A percentile compares a stretch with the other conserved stretches of the same genome.
These are phyloP conservation scores for Zygothrica quintamaculata DNA, from an alignment of 2,888 invertebrate genomes.

Conservation along the genomic window DNA sequence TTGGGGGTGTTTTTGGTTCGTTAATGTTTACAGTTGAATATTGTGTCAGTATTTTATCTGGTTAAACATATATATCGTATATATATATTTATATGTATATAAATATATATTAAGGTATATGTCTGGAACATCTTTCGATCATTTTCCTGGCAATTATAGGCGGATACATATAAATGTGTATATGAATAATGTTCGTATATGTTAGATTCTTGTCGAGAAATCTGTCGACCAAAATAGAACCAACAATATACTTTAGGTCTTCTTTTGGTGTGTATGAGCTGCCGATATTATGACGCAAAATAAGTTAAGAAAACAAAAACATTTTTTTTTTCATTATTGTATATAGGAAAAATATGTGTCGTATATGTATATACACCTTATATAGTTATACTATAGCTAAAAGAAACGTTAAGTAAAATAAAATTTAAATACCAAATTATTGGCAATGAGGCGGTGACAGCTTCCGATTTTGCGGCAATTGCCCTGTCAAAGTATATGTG, in stretches of 20 bases:
- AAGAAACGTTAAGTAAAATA: constrained; percentile 7
- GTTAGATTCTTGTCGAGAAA: constrained; percentile 39
- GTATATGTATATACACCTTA: too few relatives aligned
- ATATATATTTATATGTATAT: constrained; percentile 9
- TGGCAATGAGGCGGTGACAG: constrained; percentile 44
- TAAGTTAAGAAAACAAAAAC: constrained; percentile 9
- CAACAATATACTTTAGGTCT: constrained; percentile 24
- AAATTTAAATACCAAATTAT: constrained; percentile 44
- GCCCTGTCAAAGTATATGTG: constrained; percentile 36
- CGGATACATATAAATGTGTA: too few relatives aligned
- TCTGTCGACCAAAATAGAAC: constrained; percentile 61
- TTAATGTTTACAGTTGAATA: constrained; percentile 56
- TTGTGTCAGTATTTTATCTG: constrained; percentile 23
- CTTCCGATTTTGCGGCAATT: constrained; percentile 43
- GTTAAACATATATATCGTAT: too few relatives aligned
- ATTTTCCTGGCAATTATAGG: constrained; percentile 23
- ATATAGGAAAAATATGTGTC: neutral
- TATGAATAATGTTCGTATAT: constrained; percentile 1
- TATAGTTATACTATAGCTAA: constrained; percentile 1
- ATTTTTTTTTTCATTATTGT: too few relatives aligned
- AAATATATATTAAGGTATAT: constrained; percentile 6
- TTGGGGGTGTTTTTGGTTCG: constrained; percentile 61
- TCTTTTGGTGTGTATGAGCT: constrained; percentile 9
- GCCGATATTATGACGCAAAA: constrained; percentile 44
- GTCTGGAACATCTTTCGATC: constrained; percentile 1